Base-by-base conservation (phyloP, 1,140 invertebrate species). In the Rhopalosiphum maidis region DNA sequence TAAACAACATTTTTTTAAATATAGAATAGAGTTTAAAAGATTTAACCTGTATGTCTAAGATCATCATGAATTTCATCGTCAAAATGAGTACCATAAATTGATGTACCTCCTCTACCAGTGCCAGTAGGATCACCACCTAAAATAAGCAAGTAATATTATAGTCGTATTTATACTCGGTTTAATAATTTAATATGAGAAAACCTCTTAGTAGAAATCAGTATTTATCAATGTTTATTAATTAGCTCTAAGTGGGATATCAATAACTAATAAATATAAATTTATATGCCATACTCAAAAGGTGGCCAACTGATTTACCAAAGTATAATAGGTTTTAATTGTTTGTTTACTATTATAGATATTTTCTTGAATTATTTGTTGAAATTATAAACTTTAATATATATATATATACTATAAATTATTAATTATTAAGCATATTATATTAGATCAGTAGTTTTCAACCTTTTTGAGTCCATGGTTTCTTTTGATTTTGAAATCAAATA, bases 71-170 rank as follows among this genome's bases (percentile, higher is more conserved):
- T 98, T 97, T 99, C 99, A 96, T 99, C 99, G 94, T 98, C 97
- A 96, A 99, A 99, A 94, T 96, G 96, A 94, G 97, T 97, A 6
- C 99, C 99, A 96, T 99, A 99, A 94, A 99, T 99, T 4, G 98
- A 99, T 86, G 97, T 96, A 5, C 99, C 99, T 54, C 99, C 99
- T 96, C 99, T 97, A 1, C 99, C 98, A 54, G 99, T 99, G 21
- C 97, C 98, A 83, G 98, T 99, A 3, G 99, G 99, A 96, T 99
- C 99, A 43, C 97, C 97, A 30, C 97, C 96, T 96, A 90, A 60
- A 94, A 94, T 46, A 46, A 87, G 55, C 8, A 92, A 48, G 43
- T 37, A 23, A 77, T 11, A 90, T 68, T 11, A 68, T 82, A 37
- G 60, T 60, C 60, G 41, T 90, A 37, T 41, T 30, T 43, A 37